phyloP scores from a whole-genome alignment of 2,797 vertebrate species.

The Trachops cirrhosus region DNA sequence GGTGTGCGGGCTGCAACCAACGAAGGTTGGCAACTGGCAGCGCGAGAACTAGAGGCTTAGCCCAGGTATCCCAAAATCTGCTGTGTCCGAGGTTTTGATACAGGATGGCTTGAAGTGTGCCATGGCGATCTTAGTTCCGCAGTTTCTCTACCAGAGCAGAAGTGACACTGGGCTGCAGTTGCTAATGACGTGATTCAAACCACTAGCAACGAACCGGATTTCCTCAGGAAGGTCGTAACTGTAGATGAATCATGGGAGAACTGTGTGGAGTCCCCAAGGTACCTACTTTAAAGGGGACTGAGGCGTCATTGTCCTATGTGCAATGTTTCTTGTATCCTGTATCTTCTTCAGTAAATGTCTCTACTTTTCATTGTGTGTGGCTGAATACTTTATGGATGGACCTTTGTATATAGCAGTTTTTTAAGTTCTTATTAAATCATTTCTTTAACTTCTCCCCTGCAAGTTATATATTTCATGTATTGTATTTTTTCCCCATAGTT shows the following conservation, averaged over 20 bases:
- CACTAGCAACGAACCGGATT: too few relatives aligned
- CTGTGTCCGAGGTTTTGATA: neutral
- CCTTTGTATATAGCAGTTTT: neutral
- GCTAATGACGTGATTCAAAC: neutral
- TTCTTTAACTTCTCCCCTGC: neutral
- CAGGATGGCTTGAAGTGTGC: neutral
- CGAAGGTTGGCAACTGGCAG: neutral
- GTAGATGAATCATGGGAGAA: too few relatives aligned
- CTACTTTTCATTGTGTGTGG: neutral
- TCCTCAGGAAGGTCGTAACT: too few relatives aligned
- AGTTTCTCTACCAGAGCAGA: neutral
- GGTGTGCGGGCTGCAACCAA: neutral
- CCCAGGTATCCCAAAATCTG: neutral
- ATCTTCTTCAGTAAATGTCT: neutral
- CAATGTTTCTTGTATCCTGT: neutral
- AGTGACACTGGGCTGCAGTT: neutral
- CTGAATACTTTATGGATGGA: too few relatives aligned
- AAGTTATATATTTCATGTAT: neutral
- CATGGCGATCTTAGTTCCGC: neutral
- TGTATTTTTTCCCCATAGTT: neutral
- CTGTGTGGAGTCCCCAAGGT: too few relatives aligned
- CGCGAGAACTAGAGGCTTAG: neutral
- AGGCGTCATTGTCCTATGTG: neutral
- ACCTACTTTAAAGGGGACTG: neutral
- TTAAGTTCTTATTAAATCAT: slow-evolving; percentile 8